Base-by-base conservation (phyloP, 2,888 invertebrate genomes). In the Platycheirus albimanus region DNA sequence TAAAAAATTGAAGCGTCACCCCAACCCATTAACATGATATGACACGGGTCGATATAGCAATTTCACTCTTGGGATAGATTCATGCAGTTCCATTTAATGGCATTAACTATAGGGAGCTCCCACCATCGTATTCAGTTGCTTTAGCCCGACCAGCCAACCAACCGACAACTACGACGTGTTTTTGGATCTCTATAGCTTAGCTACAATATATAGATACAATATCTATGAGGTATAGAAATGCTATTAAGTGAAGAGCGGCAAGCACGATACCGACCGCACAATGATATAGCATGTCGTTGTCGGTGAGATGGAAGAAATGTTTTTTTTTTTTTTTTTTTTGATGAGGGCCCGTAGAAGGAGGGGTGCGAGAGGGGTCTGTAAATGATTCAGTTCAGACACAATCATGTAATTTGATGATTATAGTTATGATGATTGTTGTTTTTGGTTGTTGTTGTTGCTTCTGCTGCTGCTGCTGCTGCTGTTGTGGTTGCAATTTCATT, bases 21-120 rank as follows among this genome's bases (percentile, higher is more conserved):
- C 61, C 45, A 33, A 61, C 30, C 61, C 61, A 61, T 58, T 43
- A 66, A 77, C 33, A 54, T 56, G 30, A 75, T 49, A 77, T 54
- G 71, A 77, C 77, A 49, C 71, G 76, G 81, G 77, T 77, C 81
- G 81, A 81, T 81, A 77, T 67, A 72, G 77, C 81, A 77, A 77
- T 81, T 81, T 81, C 47, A 71, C 81, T 81, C 81, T 72, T 77
- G 81, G 77, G 81, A 81, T 77, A 72, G 77, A 81, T 81, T 77
- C 77, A 77, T 81, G 61, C 81, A 77, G 77, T 77, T 81, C 41
- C 81, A 77, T 77, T 81, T 77, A 81, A 81, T 77, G 67, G 66
- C 61, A 81, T 76, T 76, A 76, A 61, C 64, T 38, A 38, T 43
- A 24, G 33, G 45, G 24, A 24, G 17, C 45, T 45, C 36, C 54